These are phyloP conservation scores for Danaus plexippus DNA, from an alignment of 1,140 invertebrate species.

Conservation along the genomic window DNA sequence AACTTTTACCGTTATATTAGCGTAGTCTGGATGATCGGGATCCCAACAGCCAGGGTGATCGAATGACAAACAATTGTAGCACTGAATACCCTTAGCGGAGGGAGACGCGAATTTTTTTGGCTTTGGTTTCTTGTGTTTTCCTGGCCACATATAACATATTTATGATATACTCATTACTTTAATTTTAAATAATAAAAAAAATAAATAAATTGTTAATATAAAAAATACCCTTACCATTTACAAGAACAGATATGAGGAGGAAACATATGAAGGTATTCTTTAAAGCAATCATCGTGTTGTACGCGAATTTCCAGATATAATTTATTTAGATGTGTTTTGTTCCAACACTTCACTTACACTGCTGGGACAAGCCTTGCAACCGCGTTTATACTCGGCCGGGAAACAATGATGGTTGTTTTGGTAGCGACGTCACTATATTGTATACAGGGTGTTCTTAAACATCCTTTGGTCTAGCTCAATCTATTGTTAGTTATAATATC, in stretches of 20 bases:
- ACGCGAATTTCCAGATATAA: neutral
- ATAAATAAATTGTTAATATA: neutral
- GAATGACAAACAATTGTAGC: conserved; percentile 63
- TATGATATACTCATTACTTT: neutral
- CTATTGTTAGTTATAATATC: neutral
- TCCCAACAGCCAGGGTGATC: conserved; percentile 65
- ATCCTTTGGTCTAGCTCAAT: conserved; percentile 1
- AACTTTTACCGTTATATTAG: conserved; percentile 50
- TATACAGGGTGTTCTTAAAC: conserved; percentile 24
- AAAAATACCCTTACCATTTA: conserved; percentile 30
- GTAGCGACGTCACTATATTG: conserved; percentile 19
- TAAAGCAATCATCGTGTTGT: conserved; percentile 24
- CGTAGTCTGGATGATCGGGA: conserved; percentile 58
- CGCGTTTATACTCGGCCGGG: conserved; percentile 36
- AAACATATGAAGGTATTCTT: conserved; percentile 35
- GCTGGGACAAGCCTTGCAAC: conserved; percentile 17
- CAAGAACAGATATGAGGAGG: conserved; percentile 34
- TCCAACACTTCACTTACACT: conserved; percentile 14
- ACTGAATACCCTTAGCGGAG: conserved; percentile 55
- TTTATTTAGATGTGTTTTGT: conserved; percentile 8
- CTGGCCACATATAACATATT: conserved; percentile 19
- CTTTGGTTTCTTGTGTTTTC: conserved; percentile 55
- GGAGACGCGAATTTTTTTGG: conserved; percentile 54
- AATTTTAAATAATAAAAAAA: neutral
- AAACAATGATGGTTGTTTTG: conserved; percentile 40